Evolutionary conservation across 1,140 invertebrate species (phyloP).

Genomic region (Andrena cerasifolii): DNA sequence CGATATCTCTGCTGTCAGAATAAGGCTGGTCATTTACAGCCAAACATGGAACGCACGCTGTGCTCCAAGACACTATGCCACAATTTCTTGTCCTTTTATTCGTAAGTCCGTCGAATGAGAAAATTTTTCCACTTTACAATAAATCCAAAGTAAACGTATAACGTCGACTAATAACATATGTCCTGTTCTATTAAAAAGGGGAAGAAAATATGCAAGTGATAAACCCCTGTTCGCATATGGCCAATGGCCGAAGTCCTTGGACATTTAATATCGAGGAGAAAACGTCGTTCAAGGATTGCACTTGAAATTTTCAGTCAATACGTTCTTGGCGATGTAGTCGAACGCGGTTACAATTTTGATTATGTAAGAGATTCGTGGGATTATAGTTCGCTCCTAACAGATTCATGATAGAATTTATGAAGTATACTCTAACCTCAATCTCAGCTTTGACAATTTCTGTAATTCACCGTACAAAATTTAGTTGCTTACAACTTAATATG

Average conservation of each 20-base stretch:
- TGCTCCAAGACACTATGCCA: neutral
- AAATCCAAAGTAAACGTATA: neutral
- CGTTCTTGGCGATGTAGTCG: neutral
- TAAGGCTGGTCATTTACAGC: slow-evolving; percentile 22
- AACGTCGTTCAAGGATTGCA: neutral
- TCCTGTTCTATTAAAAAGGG: neutral
- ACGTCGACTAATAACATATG: too few relatives aligned
- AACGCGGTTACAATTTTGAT: slow-evolving; percentile 7
- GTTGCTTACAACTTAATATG: too few relatives aligned
- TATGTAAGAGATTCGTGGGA: neutral
- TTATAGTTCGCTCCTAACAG: neutral
- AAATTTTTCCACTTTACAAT: neutral
- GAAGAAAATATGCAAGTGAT: too few relatives aligned
- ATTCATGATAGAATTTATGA: neutral
- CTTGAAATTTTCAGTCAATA: slow-evolving; percentile 6
- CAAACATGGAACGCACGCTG: slow-evolving; percentile 5
- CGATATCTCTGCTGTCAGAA: slow-evolving; percentile 31
- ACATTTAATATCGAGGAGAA: neutral
- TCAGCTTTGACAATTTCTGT: too few relatives aligned
- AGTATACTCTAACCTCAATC: neutral
- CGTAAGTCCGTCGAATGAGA: neutral
- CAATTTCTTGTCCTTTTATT: neutral
- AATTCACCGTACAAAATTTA: too few relatives aligned
- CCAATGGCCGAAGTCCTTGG: neutral
- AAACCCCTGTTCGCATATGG: too few relatives aligned